phyloP scores from a whole-genome alignment of 2,797 vertebrate species.

The Apogon talboti region DNA sequence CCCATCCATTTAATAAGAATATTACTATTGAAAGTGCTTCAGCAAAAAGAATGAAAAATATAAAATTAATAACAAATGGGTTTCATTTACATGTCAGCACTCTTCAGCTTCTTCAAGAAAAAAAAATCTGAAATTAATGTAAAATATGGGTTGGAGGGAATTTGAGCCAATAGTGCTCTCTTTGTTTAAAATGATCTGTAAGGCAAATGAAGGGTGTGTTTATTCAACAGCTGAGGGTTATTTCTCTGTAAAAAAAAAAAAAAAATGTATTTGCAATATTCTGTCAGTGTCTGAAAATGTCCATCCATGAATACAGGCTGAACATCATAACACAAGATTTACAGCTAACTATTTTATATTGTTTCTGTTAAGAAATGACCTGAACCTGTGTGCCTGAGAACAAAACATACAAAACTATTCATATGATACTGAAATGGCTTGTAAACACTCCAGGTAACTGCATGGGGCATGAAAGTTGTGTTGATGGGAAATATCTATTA shows the following conservation, averaged over 20 bases:
- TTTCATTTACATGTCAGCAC: background rate
- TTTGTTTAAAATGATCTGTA: background rate
- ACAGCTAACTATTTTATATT: conserved; percentile 10
- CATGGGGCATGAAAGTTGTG: conserved; percentile 34
- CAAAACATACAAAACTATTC: conserved; percentile 5
- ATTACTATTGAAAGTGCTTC: background rate
- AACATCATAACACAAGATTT: conserved; percentile 12
- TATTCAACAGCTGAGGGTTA: conserved; percentile 43
- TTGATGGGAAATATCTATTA: conserved; percentile 66
- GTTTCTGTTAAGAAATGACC: conserved; percentile 40
- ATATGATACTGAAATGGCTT: conserved; percentile 57
- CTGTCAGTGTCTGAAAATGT: too few relatives aligned
- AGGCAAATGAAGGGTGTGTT: background rate
- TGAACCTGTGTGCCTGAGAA: conserved; percentile 41
- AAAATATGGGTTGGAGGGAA: background rate
- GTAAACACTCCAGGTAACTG: conserved; percentile 65
- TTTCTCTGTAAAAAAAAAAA: too few relatives aligned
- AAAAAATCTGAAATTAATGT: too few relatives aligned
- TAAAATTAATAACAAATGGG: background rate
- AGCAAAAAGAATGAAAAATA: background rate
- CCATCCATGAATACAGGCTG: background rate
- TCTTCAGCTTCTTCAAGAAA: background rate
- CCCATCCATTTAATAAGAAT: background rate
- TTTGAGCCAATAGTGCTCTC: background rate
- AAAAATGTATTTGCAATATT: too few relatives aligned